A percentile compares a stretch with the other conserved stretches of the same genome.
phyloP scores from a whole-genome alignment of 2,113 vertebrate species.

The Boulengeromyrus knoepffleri region DNA sequence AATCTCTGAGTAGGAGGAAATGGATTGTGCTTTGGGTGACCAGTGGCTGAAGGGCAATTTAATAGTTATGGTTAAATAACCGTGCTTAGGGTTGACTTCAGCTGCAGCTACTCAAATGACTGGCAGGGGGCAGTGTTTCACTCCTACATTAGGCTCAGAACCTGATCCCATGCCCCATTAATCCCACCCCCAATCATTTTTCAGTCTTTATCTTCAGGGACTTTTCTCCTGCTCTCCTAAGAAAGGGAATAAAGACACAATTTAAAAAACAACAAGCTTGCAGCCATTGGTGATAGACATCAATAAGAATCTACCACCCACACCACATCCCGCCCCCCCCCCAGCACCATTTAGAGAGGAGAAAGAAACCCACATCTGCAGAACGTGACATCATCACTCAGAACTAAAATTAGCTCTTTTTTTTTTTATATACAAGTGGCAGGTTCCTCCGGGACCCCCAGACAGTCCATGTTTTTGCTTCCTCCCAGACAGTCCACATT shows the following conservation, averaged over 20 bases:
- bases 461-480: not conserved
- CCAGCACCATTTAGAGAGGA: not conserved
- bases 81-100: not conserved
- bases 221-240: constrained; percentile 9
- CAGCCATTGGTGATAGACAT: not conserved
- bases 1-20: not conserved
- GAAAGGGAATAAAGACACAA: constrained; percentile 13
- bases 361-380: not conserved
- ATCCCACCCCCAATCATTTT: not conserved
- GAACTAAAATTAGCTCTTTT: not conserved
- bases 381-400: not conserved
- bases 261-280: not conserved
- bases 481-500: not conserved
- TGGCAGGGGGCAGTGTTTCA: not conserved
- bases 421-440: not conserved
- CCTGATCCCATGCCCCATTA: not conserved
- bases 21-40: not conserved
- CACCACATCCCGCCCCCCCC: not conserved
- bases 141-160: constrained; percentile 22
- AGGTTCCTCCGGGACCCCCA: not conserved
- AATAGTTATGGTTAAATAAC: not conserved
- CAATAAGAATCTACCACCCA: not conserved
- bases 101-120: not conserved
- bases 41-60: not conserved
- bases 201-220: constrained; percentile 13